phyloP scores from a whole-genome alignment of 2,113 vertebrate species.

The Onychostruthus taczanowskii region DNA sequence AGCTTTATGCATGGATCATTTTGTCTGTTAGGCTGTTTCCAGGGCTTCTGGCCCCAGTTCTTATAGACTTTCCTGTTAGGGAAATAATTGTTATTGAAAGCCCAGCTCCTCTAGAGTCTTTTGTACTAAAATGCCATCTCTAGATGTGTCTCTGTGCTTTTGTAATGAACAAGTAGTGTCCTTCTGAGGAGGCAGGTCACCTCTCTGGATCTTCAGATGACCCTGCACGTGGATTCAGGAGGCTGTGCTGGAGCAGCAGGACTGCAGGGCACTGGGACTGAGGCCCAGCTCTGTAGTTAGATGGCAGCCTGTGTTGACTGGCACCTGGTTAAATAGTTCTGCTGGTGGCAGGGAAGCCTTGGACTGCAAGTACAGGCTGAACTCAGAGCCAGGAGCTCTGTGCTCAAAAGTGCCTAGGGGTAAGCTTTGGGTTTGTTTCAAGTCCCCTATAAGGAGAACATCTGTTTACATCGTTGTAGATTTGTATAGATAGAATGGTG shows the following conservation, averaged over 20 bases:
- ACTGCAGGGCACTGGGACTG: not conserved
- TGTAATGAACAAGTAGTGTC: not conserved
- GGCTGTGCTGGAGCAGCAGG: not conserved
- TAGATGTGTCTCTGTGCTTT: not conserved
- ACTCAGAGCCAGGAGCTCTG: not conserved
- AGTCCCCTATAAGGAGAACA: not conserved
- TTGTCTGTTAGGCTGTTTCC: not conserved
- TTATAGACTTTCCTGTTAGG: not conserved
- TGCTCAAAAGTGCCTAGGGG: conserved; percentile 33
- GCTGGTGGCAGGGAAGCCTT: not conserved
- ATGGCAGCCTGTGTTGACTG: not conserved
- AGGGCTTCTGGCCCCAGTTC: not conserved
- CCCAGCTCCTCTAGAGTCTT: not conserved
- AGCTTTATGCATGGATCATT: not conserved
- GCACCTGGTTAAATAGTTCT: not conserved
- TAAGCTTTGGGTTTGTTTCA: conserved; percentile 6
- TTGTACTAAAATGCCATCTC: not conserved
- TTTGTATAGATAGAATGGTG: not conserved
- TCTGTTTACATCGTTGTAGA: not conserved
- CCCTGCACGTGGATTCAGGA: not conserved
- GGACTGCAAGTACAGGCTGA: not conserved
- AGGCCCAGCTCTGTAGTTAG: not conserved
- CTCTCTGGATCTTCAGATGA: not conserved
- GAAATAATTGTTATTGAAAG: not conserved
- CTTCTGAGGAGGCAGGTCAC: not conserved